Evolutionary conservation across 1,140 invertebrate genomes (phyloP).

Genomic region (Portunus trituberculatus): DNA sequence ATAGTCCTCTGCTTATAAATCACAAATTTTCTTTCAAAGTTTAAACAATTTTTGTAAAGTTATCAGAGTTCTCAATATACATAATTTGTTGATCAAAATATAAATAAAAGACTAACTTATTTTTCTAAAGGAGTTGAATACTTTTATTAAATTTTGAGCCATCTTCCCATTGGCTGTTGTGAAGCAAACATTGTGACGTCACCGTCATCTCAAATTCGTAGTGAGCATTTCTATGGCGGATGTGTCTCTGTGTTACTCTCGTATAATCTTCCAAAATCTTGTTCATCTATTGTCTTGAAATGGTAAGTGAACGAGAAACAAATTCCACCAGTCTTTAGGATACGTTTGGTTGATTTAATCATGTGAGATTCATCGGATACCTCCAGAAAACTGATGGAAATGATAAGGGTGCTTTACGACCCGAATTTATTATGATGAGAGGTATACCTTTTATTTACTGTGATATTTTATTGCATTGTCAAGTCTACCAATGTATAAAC

Average conservation of each 20-base stretch:
- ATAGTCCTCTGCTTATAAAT: neutral
- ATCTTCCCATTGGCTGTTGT: conserved; percentile 51
- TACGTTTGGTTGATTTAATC: neutral
- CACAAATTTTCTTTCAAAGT: neutral
- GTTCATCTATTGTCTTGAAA: conserved; percentile 64
- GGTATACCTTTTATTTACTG: neutral
- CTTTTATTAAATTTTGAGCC: neutral
- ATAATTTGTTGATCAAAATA: neutral
- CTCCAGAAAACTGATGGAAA: neutral
- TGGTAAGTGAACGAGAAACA: conserved; percentile 49
- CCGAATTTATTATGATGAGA: neutral
- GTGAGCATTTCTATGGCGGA: conserved; percentile 68
- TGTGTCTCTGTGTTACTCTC: conserved; percentile 63
- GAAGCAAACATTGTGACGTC: conserved; percentile 72
- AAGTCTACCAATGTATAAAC: neutral
- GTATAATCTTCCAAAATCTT: conserved; percentile 56
- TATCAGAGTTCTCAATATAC: neutral
- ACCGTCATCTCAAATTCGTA: conserved; percentile 66
- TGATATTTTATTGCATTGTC: neutral
- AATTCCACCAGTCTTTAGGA: conserved; percentile 41
- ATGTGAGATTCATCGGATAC: neutral
- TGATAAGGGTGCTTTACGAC: neutral
- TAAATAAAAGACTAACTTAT: neutral
- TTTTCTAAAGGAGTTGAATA: neutral
- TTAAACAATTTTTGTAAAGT: neutral